A percentile compares a stretch with the other conserved stretches of the same genome.
Conservation (phyloP, 2,797 vertebrate genomes). For the Okamejei kenojei region DNA sequence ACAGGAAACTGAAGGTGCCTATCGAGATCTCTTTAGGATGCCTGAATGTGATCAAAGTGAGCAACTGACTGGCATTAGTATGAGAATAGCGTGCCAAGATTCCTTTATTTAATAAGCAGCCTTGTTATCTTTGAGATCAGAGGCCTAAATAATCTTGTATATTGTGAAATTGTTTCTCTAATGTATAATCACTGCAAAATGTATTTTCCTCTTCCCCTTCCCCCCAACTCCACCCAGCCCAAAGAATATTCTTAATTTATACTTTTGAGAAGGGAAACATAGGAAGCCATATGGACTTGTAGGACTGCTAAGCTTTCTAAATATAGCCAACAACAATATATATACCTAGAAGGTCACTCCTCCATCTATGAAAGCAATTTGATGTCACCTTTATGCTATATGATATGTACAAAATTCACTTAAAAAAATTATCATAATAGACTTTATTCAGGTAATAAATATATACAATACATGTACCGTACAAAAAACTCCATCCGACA, state of each 20-base stretch:
- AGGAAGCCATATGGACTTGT: not conserved
- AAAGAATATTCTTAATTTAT: not conserved
- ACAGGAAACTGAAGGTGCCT: slow-evolving; percentile 4
- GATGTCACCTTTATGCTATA: not conserved
- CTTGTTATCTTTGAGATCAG: slow-evolving; percentile 13
- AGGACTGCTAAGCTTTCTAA: not conserved
- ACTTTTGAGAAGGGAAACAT: not conserved
- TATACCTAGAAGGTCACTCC: not conserved
- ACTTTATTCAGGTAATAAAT: too few species aligned
- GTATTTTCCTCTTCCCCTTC: not conserved
- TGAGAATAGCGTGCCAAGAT: not conserved
- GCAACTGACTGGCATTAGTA: not conserved
- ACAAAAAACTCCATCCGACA: too few species aligned
- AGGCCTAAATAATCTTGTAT: not conserved
- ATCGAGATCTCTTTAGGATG: not conserved
- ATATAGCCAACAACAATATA: not conserved
- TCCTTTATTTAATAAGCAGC: not conserved
- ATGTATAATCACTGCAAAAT: not conserved
- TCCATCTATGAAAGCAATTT: not conserved
- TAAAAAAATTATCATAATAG: too few species aligned
- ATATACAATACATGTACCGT: too few species aligned
- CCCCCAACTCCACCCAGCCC: too few species aligned
- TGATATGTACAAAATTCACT: not conserved
- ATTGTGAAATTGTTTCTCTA: not conserved
- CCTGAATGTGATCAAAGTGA: slow-evolving; percentile 30